phyloP scores from a whole-genome alignment of 2,113 vertebrate species.

The Malurus alboscapulatus region DNA sequence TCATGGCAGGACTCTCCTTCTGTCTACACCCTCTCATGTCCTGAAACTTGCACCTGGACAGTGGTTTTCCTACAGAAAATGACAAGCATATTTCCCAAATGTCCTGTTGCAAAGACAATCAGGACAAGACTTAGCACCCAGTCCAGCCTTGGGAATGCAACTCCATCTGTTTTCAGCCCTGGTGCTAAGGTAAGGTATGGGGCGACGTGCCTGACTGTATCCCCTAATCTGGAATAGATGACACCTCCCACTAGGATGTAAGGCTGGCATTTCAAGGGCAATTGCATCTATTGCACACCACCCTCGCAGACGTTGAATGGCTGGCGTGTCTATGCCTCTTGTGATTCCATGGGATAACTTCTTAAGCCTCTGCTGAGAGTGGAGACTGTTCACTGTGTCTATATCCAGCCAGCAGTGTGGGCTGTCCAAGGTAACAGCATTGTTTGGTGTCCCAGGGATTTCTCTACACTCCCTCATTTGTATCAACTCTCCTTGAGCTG shows the following conservation, averaged over 20 bases:
- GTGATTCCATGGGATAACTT: neutral
- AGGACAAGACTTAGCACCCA: neutral
- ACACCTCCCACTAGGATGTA: neutral
- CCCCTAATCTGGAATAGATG: neutral
- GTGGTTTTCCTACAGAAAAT: neutral
- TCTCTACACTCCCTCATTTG: neutral
- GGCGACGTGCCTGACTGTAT: neutral
- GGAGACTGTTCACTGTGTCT: neutral
- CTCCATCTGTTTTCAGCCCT: neutral
- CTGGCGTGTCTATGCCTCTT: neutral
- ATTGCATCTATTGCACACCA: neutral
- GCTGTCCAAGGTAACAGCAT: neutral
- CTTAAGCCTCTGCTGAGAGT: neutral
- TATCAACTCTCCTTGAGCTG: neutral
- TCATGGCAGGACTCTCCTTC: neutral
- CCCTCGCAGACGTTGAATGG: fast-evolving
- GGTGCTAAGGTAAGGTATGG: neutral
- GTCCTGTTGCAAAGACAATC: neutral
- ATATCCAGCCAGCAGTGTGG: neutral
- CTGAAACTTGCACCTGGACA: neutral
- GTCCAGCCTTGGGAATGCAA: neutral
- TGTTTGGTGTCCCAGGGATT: neutral
- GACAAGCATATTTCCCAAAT: fast-evolving
- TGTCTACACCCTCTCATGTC: neutral
- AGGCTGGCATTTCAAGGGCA: neutral